These are phyloP conservation scores for Eupithecia insigniata DNA, from an alignment of 2,888 invertebrate species.

Conservation along the genomic window DNA sequence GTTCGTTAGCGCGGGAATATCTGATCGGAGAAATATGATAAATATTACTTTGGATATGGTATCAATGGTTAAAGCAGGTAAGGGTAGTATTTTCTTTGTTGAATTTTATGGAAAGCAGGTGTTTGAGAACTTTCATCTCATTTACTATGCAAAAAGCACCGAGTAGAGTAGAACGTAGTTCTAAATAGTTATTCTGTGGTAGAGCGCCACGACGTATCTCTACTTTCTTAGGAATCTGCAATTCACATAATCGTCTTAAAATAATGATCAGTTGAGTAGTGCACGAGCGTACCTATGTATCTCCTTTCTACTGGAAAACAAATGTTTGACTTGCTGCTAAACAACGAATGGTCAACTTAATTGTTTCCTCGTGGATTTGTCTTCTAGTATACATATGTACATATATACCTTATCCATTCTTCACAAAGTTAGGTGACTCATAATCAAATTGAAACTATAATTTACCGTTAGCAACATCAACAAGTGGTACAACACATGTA, in stretches of 20 bases:
- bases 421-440: slow-evolving; percentile 10
- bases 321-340: neutral
- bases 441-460: slow-evolving; percentile 52
- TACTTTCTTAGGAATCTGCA: no score
- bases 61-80: slow-evolving; percentile 23
- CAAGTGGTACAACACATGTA: slow-evolving; percentile 82
- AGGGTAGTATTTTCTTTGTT: neutral
- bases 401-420: slow-evolving; percentile 31
- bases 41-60: slow-evolving; percentile 59
- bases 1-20: slow-evolving; percentile 80
- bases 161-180: neutral
- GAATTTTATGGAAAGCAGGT: neutral
- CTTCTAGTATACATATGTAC: neutral
- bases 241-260: no score
- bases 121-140: neutral
- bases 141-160: neutral
- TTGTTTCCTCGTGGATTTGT: neutral
- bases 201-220: no score
- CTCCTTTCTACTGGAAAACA: neutral
- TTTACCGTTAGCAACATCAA: slow-evolving; percentile 77
- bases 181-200: no score
- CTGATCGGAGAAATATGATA: slow-evolving; percentile 55
- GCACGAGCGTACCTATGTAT: neutral
- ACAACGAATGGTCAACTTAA: neutral
- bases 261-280: neutral